Conservation (phyloP, 2,888 invertebrate species). For the Leucophora obtusa region DNA sequence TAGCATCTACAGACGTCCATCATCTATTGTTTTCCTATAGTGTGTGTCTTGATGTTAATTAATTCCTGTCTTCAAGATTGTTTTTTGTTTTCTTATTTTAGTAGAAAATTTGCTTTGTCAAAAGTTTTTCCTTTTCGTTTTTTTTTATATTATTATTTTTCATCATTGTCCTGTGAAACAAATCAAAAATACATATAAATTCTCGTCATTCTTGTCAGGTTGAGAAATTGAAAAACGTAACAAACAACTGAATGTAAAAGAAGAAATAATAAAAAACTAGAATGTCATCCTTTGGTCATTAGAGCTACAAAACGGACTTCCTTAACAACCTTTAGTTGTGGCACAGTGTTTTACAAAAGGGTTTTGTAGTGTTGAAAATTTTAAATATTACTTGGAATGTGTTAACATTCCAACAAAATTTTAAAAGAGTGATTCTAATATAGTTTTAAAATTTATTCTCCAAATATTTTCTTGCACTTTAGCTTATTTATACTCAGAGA, state of each 20-base stretch:
- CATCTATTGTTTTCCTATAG: conserved; percentile 58
- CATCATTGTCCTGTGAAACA: conserved; percentile 54
- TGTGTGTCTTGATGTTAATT: conserved; percentile 73
- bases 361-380: no score
- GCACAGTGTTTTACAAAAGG: conserved; percentile 26
- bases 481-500: no score
- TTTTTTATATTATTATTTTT: conserved; percentile 46
- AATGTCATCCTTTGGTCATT: conserved; percentile 55
- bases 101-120: conserved; percentile 51
- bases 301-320: conserved; percentile 51
- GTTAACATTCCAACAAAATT: no score
- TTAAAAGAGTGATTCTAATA: no score
- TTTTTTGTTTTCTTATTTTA: conserved; percentile 10
- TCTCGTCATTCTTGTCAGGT: conserved; percentile 59
- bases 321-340: conserved; percentile 38
- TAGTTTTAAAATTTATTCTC: no score
- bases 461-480: no score
- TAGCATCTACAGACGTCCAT: conserved; percentile 44
- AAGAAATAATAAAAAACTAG: conserved; percentile 26
- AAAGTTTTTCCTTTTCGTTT: conserved; percentile 49
- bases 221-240: conserved; percentile 40
- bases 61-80: conserved; percentile 77
- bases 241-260: conserved; percentile 35
- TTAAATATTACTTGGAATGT: no score
- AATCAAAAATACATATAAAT: conserved; percentile 59